Conservation (phyloP, 2,797 vertebrate genomes). For the Oryzias sinensis region DNA sequence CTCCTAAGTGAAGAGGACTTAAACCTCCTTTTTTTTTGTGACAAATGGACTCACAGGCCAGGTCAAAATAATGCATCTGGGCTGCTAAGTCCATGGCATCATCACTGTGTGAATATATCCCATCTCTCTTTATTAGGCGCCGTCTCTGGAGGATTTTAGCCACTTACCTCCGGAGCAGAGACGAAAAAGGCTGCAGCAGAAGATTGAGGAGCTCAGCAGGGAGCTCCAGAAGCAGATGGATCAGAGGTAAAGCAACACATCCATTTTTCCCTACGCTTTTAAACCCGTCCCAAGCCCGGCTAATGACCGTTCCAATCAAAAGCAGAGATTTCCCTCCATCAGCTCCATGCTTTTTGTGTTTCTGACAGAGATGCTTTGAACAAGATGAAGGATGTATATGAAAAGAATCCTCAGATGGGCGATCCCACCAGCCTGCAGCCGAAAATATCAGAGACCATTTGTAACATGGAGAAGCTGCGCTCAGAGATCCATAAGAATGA, state of each 20-base stretch:
- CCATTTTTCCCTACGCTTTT: neutral
- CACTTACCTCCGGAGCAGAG: constrained; percentile 97
- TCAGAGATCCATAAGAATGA: constrained; percentile 98
- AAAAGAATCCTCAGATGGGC: constrained; percentile 98
- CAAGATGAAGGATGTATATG: constrained; percentile 99
- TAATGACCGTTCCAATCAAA: neutral
- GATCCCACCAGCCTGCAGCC: constrained; percentile 95
- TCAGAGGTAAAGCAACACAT: constrained; percentile 82
- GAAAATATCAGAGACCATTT: constrained; percentile 95
- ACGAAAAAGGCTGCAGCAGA: constrained; percentile 94
- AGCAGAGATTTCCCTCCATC: neutral
- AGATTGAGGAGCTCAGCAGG: constrained; percentile 92
- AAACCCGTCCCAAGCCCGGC: neutral
- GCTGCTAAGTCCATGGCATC: neutral
- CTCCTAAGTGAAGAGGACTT: neutral
- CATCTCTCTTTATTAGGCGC: constrained; percentile 77
- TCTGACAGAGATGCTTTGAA: constrained; percentile 91
- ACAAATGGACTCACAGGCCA: constrained; percentile 1
- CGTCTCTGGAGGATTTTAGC: constrained; percentile 94
- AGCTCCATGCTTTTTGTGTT: neutral
- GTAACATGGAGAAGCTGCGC: constrained; percentile 93
- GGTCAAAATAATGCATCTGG: neutral
- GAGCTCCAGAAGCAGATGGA: constrained; percentile 97
- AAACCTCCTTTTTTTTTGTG: neutral
- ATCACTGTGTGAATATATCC: neutral